Conservation (phyloP, 2,113 vertebrate species). For the Tragelaphus imberbis region DNA sequence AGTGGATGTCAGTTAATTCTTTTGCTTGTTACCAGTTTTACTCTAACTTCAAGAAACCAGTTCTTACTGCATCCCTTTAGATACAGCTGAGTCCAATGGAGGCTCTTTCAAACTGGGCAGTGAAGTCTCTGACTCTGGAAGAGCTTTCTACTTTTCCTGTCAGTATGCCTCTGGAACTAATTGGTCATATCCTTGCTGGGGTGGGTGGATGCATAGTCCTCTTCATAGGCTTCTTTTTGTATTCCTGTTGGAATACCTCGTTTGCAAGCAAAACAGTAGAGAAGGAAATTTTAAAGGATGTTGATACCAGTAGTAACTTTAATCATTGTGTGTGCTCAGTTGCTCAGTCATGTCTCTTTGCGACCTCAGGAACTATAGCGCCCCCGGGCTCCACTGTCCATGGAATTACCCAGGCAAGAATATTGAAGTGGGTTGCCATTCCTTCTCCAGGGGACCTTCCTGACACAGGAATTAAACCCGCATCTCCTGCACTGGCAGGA, state of each 20-base stretch:
- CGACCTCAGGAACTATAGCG: background rate
- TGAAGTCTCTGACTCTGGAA: background rate
- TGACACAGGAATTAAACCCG: background rate
- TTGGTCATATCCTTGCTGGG: background rate
- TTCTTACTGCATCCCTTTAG: background rate
- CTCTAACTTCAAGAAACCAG: background rate
- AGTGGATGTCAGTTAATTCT: background rate
- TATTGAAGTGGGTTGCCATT: background rate
- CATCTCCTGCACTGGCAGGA: background rate
- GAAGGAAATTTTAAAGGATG: background rate
- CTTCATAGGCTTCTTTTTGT: background rate
- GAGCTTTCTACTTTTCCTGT: background rate
- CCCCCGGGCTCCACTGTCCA: background rate
- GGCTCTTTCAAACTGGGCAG: background rate
- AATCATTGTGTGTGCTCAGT: background rate
- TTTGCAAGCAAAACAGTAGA: background rate
- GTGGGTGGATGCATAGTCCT: background rate
- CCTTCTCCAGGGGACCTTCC: background rate
- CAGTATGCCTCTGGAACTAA: background rate
- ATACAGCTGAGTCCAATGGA: background rate
- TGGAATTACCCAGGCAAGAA: background rate
- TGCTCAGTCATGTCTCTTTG: background rate
- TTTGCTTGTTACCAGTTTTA: background rate
- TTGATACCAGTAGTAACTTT: background rate
- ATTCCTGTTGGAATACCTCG: background rate